Base-by-base conservation (phyloP, 2,888 invertebrate species). In the Acanthacorydalis orientalis region DNA sequence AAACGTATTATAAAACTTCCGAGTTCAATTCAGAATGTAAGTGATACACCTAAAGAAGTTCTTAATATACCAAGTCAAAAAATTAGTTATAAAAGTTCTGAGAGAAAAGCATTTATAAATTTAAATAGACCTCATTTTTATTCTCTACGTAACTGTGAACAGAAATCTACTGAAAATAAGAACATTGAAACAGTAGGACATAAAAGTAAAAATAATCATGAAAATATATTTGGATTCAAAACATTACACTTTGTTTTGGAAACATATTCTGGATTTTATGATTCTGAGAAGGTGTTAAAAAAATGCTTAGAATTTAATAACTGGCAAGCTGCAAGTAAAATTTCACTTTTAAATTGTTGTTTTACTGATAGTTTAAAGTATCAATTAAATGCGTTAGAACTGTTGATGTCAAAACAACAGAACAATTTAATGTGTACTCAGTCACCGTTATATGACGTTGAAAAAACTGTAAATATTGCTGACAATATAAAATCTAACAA, bases 1-100 rank as follows among this genome's bases (percentile, higher is more conserved):
- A 80, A 77, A 59, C 70, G 83, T n/a, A 73, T 83, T 4, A 75
- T 83, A 40, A 79, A 80, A 61, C 72, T 82, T 46, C 80, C 81
- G 1, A 70, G 61, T 49, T 57, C 58, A 40, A 52, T 56, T 16
- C 59, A 60, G 43, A 59, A 57, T 10, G 60, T 57, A 47, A 53
- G 59, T 1, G 63, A 65, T 43, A 56, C 57, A 31, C 65, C 66
- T 1, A 59, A 65, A 35, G 66, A 67, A 59, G 60, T 67, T 8
- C 63, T 65, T 2, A 64, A 64, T 23, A 53, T 67, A 49, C 67
- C 67, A 15, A 57, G 63, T 3, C 59, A 65, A 60, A 60, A 61
- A 4, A 66, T 67, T 48, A 65, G 64, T 6, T 67, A 47, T 42
- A 42, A 46, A 15, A 51, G 48, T 31, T 31, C 4, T 8, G 51